phyloP scores from a whole-genome alignment of 1,140 invertebrate species.

The Capitella teleta region DNA sequence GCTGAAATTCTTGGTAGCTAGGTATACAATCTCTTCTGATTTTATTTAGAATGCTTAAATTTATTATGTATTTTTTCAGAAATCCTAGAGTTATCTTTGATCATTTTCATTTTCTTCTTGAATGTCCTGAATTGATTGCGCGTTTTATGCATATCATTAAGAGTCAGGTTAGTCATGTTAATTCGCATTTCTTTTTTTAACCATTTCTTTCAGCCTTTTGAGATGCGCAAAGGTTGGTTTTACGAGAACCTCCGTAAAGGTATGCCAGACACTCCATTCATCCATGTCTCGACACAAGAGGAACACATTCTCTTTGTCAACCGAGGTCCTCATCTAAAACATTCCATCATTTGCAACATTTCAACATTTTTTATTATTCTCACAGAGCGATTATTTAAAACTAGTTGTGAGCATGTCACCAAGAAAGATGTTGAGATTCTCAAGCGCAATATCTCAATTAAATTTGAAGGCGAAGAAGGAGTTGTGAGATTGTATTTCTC shows the following conservation, averaged over 20 bases:
- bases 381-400: constrained; percentile 28
- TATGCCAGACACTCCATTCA: constrained; percentile 9
- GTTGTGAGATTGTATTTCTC: no score
- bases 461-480: constrained; percentile 89
- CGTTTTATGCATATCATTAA: constrained; percentile 28
- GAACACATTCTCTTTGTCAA: constrained; percentile 19
- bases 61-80: constrained; percentile 17
- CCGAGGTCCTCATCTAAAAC: no score
- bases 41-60: neutral
- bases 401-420: constrained; percentile 27
- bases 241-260: constrained; percentile 23
- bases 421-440: constrained; percentile 62
- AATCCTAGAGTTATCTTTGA: constrained; percentile 35
- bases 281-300: constrained; percentile 15
- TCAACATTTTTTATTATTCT: no score
- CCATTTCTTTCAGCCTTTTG: constrained; percentile 33
- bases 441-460: constrained; percentile 82
- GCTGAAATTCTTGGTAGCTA: constrained; percentile 20
- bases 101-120: constrained; percentile 33
- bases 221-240: constrained; percentile 26
- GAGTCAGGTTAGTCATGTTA: no score
- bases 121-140: constrained; percentile 27
- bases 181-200: no score
- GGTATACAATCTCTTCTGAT: constrained; percentile 12
- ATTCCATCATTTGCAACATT: no score